Evolutionary conservation across 1,140 invertebrate genomes (phyloP).

Genomic region (Drosophila sulfurigaster): DNA sequence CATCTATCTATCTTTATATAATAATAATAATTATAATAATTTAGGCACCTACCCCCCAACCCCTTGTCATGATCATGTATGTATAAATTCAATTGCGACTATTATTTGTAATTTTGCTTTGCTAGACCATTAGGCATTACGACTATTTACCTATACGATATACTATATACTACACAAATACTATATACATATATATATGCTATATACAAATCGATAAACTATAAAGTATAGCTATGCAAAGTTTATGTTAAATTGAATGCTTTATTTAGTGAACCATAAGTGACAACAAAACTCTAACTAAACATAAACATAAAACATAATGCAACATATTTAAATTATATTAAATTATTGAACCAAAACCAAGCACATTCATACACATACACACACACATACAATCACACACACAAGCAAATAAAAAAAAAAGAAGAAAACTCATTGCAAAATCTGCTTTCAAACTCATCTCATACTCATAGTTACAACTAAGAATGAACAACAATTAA

Average conservation of each 20-base stretch:
- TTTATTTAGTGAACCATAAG: conserved; percentile 77
- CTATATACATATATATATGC: not conserved
- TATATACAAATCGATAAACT: conserved; percentile 49
- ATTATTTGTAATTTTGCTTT: conserved; percentile 66
- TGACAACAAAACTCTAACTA: conserved; percentile 40
- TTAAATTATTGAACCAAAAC: conserved; percentile 82
- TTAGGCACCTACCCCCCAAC: conserved; percentile 17
- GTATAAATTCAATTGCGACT: conserved; percentile 75
- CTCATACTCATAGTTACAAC: conserved; percentile 79
- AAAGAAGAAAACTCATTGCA: conserved; percentile 73
- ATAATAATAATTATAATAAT: conserved; percentile 20
- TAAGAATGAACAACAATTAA: conserved; percentile 58
- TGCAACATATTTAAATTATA: conserved; percentile 76
- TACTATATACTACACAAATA: conserved; percentile 23
- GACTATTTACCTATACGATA: conserved; percentile 21
- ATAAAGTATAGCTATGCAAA: conserved; percentile 59
- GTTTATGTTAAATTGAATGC: conserved; percentile 74
- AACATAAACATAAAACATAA: conserved; percentile 43
- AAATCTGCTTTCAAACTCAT: conserved; percentile 82
- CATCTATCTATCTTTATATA: conserved; percentile 37
- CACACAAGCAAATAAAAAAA: conserved; percentile 25
- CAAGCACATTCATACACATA: conserved; percentile 61
- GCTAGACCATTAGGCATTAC: conserved; percentile 36
- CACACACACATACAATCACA: conserved; percentile 41
- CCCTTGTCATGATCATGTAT: conserved; percentile 50